Conservation (phyloP, 2,113 vertebrate genomes). For the Peromyscus californicus region DNA sequence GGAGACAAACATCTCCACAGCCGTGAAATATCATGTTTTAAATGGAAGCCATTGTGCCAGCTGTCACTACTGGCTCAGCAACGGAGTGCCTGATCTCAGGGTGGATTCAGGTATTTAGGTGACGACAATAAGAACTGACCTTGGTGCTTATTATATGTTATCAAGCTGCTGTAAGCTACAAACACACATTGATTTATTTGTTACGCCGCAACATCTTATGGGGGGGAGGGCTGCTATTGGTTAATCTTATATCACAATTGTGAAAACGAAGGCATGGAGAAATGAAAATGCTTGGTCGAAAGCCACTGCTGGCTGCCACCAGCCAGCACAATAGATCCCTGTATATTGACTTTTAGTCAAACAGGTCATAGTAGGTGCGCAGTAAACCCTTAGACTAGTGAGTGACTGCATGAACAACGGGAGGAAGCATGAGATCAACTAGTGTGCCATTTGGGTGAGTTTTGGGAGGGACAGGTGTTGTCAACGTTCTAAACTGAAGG, state of each 20-base stretch:
- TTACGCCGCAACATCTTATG: not conserved
- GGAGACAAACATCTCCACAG: constrained; percentile 60
- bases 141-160: not conserved
- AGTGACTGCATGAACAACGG: not conserved
- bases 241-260: not conserved
- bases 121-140: constrained; percentile 7
- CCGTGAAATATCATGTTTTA: constrained; percentile 68
- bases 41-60: constrained; percentile 63
- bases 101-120: constrained; percentile 27
- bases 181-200: not conserved
- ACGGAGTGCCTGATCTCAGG: constrained; percentile 27
- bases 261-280: not conserved
- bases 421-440: not conserved
- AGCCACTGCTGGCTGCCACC: rapidly evolving
- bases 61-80: constrained; percentile 64
- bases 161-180: not conserved
- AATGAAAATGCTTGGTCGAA: not conserved
- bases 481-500: not conserved
- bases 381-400: not conserved
- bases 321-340: not conserved
- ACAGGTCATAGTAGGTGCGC: not conserved
- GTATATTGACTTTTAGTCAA: not conserved
- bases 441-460: not conserved
- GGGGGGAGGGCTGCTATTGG: not conserved
- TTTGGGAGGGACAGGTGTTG: not conserved